A percentile compares a stretch with the other conserved stretches of the same genome.
Evolutionary conservation across 2,888 invertebrate species (phyloP).

Genomic region (Herminia tarsipennalis): DNA sequence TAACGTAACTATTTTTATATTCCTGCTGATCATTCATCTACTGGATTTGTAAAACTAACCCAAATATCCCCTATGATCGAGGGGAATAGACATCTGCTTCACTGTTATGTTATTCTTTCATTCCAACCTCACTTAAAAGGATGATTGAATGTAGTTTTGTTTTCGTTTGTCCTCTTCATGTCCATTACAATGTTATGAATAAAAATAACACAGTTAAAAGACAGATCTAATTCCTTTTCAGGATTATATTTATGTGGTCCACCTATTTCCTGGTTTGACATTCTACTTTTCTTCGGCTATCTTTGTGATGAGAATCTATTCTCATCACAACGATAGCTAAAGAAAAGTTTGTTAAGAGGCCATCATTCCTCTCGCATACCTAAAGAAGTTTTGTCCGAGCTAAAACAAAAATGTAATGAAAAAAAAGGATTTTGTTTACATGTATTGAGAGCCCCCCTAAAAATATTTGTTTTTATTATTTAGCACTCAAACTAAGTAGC

Average conservation of each 20-base stretch:
- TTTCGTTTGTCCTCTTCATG: constrained; percentile 20
- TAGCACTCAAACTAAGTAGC: too few relatives aligned
- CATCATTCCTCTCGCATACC: too few relatives aligned
- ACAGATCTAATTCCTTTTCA: constrained; percentile 8
- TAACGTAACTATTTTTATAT: background rate
- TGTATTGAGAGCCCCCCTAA: too few relatives aligned
- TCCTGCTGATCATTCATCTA: background rate
- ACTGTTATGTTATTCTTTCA: constrained; percentile 33
- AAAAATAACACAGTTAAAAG: constrained; percentile 21
- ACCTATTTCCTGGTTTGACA: constrained; percentile 15
- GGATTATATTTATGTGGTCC: constrained; percentile 9
- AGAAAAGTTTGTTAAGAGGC: too few relatives aligned
- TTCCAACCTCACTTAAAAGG: constrained; percentile 13
- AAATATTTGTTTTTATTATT: too few relatives aligned
- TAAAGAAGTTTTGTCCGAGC: too few relatives aligned
- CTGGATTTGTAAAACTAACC: background rate
- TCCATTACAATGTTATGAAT: constrained; percentile 31
- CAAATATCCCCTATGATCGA: constrained; percentile 3
- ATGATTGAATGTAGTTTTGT: constrained; percentile 25
- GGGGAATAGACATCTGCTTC: constrained; percentile 26
- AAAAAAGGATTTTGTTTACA: too few relatives aligned
- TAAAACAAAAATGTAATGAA: too few relatives aligned
- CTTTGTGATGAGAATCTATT: background rate
- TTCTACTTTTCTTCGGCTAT: background rate
- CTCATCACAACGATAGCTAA: too few relatives aligned